Evolutionary conservation across 2,888 invertebrate species (phyloP).

Genomic region (Torymus tubicola): DNA sequence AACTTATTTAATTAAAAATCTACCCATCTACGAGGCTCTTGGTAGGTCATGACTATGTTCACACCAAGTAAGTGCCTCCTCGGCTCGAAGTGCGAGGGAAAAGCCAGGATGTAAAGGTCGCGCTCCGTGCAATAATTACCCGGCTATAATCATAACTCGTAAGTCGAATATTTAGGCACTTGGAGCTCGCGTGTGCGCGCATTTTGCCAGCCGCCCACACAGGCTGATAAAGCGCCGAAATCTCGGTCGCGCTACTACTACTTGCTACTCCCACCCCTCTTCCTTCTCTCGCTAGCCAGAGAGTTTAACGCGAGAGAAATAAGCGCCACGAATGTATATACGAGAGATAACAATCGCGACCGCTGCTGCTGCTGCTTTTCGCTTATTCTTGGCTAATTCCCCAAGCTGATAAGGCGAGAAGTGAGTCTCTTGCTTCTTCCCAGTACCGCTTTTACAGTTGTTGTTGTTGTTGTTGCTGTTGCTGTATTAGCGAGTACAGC

Average conservation of each 20-base stretch:
- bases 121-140: constrained; percentile 37
- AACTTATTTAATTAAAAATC: too few species aligned
- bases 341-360: constrained; percentile 30
- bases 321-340: constrained; percentile 27
- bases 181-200: neutral
- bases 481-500: too few species aligned
- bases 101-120: constrained; percentile 13
- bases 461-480: neutral
- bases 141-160: constrained; percentile 27
- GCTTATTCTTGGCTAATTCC: constrained; percentile 38
- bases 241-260: neutral
- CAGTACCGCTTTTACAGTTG: constrained; percentile 11
- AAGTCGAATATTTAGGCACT: constrained; percentile 39
- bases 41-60: too few species aligned
- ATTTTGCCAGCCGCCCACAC: neutral
- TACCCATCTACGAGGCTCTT: too few species aligned
- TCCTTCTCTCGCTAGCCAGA: neutral
- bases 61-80: neutral
- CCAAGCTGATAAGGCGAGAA: neutral
- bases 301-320: constrained; percentile 7
- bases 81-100: neutral
- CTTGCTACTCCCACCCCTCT: neutral
- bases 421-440: neutral
- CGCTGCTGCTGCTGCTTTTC: neutral
- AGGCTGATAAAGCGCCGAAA: constrained; percentile 35